Evolutionary conservation across 2,888 invertebrate species (phyloP), one percentile per base, ranked within the genome.

Genomic region (Allolobophora icterica): DNA sequence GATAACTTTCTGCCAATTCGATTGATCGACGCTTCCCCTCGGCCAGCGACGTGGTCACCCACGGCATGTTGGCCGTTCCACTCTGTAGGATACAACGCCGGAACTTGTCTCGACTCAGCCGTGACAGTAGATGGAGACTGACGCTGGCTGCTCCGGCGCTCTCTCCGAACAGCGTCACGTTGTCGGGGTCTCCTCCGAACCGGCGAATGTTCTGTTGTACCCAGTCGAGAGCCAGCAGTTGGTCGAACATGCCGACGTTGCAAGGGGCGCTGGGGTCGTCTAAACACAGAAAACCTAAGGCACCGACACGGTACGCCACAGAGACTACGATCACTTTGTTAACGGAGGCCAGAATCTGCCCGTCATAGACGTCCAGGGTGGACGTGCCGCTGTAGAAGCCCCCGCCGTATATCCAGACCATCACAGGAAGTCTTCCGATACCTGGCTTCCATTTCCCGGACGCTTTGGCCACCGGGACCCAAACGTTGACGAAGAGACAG

Each of bases 101-200:
- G 93, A 96, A 96, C 92, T 98, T 96, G 4, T 97, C 97, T 93
- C 97, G 96, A 91, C 98, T 98, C 84, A 97, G 97, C 0, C 98
- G 98, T 0, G 99, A 99, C 93, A 99, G 96, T 90, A 96, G 94
- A 94, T 96, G 96, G 89, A 96, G 94, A 52, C 98, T 97, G 24
- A 99, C 98, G 84, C 98, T 98, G n/a, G 98, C 98, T 0, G 98
- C 98, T 8, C 99, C 99, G 42, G 98, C 98, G 92, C 98, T 98
- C 95, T 99, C 99, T n/a, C 99, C 99, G 95, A 99, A 98, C 90
- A 99, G 96, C 97, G 99, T 98, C 90, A 98, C 97, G 94, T 98
- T 98, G 94, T 97, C 97, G n/a, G 98, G 97, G 95, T 98, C 98
- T 5, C 98, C 98, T 33, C 95, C 95, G 71, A 92, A 92, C 91